Percentiles rank a stretch among this genome's conserved stretches.
Evolutionary conservation across 2,113 vertebrate genomes (phyloP).

Genomic region (Porphyrio hochstetteri): DNA sequence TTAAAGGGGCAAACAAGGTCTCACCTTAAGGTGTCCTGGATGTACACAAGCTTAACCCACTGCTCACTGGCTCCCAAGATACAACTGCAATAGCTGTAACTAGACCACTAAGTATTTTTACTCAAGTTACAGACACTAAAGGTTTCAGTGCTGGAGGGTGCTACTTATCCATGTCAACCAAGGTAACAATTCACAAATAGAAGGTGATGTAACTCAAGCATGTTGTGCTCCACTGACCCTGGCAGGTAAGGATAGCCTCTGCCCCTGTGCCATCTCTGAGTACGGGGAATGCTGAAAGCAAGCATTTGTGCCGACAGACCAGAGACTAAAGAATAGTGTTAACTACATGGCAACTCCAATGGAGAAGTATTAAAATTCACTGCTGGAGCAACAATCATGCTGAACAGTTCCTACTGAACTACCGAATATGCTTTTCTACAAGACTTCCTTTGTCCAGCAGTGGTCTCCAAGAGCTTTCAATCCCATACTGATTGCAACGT

Average conservation of each 20-base stretch:
- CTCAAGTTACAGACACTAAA: not conserved
- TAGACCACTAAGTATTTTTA: not conserved
- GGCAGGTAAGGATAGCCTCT: conserved; percentile 29
- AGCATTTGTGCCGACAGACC: not conserved
- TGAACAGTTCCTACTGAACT: not conserved
- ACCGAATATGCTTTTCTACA: not conserved
- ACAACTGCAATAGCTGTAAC: not conserved
- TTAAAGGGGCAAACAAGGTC: not conserved
- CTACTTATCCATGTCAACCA: conserved; percentile 15
- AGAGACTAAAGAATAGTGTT: not conserved
- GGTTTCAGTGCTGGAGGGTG: not conserved
- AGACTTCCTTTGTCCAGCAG: not conserved
- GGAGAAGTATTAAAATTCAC: not conserved
- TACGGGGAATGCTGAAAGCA: not conserved
- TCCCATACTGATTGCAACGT: not conserved
- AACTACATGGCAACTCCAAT: not conserved
- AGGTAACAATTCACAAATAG: conserved; percentile 58
- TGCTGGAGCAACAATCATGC: not conserved
- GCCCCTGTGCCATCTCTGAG: not conserved
- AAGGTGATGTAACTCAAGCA: conserved; percentile 46
- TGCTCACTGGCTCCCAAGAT: not conserved
- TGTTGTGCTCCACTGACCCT: conserved; percentile 23
- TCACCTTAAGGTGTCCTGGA: not conserved
- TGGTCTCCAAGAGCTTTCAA: not conserved
- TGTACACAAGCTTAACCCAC: not conserved